Conservation (phyloP, 2,797 vertebrate species). For the Parauchenoglanis punctatus region DNA sequence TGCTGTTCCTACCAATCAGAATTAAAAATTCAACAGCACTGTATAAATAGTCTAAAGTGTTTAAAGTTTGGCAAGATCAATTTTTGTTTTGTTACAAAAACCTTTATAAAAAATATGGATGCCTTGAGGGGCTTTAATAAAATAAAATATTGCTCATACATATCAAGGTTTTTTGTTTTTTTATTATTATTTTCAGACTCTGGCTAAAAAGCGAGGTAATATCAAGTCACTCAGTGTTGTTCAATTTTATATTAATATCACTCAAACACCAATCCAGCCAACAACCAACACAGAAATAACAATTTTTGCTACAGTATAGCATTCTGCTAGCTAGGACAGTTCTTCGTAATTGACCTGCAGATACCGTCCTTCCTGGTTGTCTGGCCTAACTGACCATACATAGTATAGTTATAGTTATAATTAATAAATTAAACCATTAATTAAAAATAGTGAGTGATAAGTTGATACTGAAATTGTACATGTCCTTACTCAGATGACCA, state of each 20-base stretch:
- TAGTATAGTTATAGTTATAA: not conserved
- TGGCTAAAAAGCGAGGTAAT: not conserved
- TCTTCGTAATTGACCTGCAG: not conserved
- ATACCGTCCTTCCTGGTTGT: not conserved
- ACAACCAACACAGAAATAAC: not conserved
- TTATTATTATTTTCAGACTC: conserved; percentile 1
- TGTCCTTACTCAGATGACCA: not conserved
- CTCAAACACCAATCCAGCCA: conserved; percentile 4
- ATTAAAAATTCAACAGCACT: not conserved
- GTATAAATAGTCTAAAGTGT: not conserved
- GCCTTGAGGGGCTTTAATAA: not conserved
- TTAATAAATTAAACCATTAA: not conserved
- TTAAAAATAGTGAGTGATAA: not conserved
- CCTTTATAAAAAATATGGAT: not conserved
- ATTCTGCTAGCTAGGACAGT: not conserved
- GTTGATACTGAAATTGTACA: not conserved
- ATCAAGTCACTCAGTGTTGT: not conserved
- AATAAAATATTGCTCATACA: conserved; percentile 16
- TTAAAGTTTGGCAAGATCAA: not conserved
- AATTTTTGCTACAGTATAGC: no score
- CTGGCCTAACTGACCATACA: not conserved
- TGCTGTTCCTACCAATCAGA: not conserved
- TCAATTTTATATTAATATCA: not conserved
- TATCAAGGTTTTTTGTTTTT: not conserved
- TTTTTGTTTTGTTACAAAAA: not conserved